Percentiles rank a stretch among this genome's conserved stretches.
phyloP scores from a whole-genome alignment of 2,113 vertebrate genomes.

The Callaeas wilsoni region DNA sequence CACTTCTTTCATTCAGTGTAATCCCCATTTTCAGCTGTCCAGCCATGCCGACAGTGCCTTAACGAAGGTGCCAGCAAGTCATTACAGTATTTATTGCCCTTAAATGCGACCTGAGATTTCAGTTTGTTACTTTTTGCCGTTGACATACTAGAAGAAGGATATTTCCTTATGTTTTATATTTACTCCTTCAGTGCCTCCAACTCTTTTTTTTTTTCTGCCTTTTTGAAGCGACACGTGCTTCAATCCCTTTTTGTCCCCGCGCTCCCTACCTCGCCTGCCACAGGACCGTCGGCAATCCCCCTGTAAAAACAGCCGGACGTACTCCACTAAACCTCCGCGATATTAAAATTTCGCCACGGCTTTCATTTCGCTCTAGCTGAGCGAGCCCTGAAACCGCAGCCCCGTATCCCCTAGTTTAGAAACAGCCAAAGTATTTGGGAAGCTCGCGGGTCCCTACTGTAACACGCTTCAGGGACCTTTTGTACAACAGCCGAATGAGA shows the following conservation, averaged over 20 bases:
- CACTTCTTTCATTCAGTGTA: neutral
- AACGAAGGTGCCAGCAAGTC: neutral
- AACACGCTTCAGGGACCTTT: constrained; percentile 29
- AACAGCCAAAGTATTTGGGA: constrained; percentile 24
- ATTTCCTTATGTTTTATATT: neutral
- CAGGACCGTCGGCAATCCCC: neutral
- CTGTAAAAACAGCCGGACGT: neutral
- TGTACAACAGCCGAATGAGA: constrained; percentile 12
- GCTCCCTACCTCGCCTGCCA: neutral
- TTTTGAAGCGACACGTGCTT: constrained; percentile 3
- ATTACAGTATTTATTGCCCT: neutral
- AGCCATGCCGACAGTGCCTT: neutral
- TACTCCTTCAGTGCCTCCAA: neutral
- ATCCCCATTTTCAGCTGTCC: constrained; percentile 50
- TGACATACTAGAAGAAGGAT: neutral
- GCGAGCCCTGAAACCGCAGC: neutral
- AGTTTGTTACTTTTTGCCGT: neutral
- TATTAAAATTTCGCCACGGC: neutral
- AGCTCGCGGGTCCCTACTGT: neutral
- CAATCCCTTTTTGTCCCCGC: constrained; percentile 1
- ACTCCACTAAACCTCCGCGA: neutral
- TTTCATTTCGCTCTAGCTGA: neutral
- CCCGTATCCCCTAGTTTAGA: neutral
- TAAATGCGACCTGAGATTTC: neutral
- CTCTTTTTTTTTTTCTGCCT: neutral